Conservation (phyloP, 1,140 invertebrate species). For the Leptinotarsa defecta region DNA sequence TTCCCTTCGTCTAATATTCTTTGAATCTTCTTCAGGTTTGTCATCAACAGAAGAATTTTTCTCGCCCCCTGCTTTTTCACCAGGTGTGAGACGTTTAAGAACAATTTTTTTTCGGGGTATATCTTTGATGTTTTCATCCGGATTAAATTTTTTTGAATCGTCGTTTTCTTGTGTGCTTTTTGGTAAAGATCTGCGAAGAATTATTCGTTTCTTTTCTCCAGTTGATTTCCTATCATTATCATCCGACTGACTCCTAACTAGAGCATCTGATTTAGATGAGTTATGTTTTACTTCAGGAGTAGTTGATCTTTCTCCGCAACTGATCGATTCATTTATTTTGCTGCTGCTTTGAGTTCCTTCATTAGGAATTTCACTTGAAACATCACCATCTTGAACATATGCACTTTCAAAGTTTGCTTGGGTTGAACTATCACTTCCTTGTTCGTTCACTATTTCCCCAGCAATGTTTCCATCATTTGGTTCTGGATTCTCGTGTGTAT, state of each 20-base stretch:
- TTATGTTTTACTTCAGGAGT: constrained; percentile 13
- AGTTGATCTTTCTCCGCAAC: constrained; percentile 20
- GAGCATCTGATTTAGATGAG: not conserved
- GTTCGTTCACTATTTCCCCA: constrained; percentile 21
- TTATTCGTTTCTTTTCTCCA: constrained; percentile 13
- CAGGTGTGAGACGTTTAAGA: constrained; percentile 30
- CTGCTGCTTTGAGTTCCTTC: not conserved
- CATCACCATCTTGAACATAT: constrained; percentile 11
- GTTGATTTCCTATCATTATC: not conserved
- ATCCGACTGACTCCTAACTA: not conserved
- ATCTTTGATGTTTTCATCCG: constrained; percentile 10
- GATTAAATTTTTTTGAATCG: not conserved
- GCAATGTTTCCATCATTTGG: constrained; percentile 37
- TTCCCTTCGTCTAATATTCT: constrained; percentile 18
- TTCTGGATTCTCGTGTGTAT: constrained; percentile 38
- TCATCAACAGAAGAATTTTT: constrained; percentile 22
- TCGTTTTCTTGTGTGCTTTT: not conserved
- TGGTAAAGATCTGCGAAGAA: not conserved
- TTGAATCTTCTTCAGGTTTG: not conserved
- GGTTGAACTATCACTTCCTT: constrained; percentile 21
- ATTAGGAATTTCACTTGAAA: not conserved
- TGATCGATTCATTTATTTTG: not conserved
- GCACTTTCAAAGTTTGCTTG: constrained; percentile 21
- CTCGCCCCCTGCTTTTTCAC: constrained; percentile 12
- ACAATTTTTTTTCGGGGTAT: constrained; percentile 30